Conservation (phyloP, 1,140 invertebrate genomes). For the Hetaerina americana region DNA sequence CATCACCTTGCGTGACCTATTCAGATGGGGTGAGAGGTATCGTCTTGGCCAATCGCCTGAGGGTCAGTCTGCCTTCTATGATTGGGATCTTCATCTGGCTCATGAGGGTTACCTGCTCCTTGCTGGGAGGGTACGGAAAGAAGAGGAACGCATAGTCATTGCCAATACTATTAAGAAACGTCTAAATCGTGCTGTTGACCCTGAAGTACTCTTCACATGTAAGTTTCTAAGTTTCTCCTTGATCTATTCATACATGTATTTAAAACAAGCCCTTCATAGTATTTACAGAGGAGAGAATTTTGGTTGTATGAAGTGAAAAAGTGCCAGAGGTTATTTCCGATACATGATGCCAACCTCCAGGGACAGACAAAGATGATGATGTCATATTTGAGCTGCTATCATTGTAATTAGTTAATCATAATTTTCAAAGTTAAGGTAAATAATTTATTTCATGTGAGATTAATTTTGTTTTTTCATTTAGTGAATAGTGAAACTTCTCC, state of each 20-base stretch:
- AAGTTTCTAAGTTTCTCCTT: conserved; percentile 19
- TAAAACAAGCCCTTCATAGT: too few species aligned
- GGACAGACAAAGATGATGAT: too few species aligned
- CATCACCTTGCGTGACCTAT: conserved; percentile 89
- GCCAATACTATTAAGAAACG: conserved; percentile 68
- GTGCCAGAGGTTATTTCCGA: too few species aligned
- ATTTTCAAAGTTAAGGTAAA: background rate
- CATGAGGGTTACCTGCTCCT: conserved; percentile 93
- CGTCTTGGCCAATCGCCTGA: conserved; percentile 40
- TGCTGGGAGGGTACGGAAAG: conserved; percentile 80
- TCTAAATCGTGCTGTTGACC: conserved; percentile 63
- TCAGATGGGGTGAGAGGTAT: conserved; percentile 95
- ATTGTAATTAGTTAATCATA: too few species aligned
- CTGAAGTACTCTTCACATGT: conserved; percentile 60
- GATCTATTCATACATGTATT: too few species aligned
- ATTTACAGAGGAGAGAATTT: too few species aligned
- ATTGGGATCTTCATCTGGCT: conserved; percentile 95
- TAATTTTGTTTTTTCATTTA: conserved; percentile 17
- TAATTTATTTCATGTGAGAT: too few species aligned
- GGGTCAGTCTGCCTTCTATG: conserved; percentile 54
- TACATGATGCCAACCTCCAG: too few species aligned
- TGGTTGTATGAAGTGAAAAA: too few species aligned
- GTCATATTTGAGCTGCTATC: too few species aligned
- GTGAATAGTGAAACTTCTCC: conserved; percentile 56
- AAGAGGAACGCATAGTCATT: conserved; percentile 65